Conservation (phyloP, 2,888 invertebrate genomes). For the Leptopilina syphax region DNA sequence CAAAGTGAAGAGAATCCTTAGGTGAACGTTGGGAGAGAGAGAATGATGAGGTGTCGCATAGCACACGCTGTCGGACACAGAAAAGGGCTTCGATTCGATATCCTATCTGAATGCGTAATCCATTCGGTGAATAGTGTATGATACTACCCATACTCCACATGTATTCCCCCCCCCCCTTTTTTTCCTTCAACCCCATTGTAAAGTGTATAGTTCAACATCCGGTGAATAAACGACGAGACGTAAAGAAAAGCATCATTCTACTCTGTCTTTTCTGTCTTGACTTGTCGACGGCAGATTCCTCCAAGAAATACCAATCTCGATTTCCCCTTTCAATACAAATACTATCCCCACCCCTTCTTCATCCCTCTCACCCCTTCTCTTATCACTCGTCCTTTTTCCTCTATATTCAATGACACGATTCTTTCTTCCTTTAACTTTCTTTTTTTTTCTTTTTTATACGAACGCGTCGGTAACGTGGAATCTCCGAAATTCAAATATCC, state of each 20-base stretch:
- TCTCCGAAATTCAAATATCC: constrained; percentile 58
- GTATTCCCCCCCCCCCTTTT: background rate
- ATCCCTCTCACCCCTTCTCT: too few relatives aligned
- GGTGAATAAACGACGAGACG: constrained; percentile 40
- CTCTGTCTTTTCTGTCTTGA: constrained; percentile 46
- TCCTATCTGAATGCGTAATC: constrained; percentile 72
- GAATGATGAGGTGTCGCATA: constrained; percentile 67
- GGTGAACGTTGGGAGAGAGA: constrained; percentile 61
- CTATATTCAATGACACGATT: constrained; percentile 35
- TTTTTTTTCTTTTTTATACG: background rate
- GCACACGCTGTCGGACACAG: constrained; percentile 55
- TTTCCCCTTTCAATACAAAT: constrained; percentile 63
- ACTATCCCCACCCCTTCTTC: constrained; percentile 43
- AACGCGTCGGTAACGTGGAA: constrained; percentile 52
- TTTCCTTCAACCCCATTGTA: background rate
- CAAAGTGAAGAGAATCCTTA: constrained; percentile 28
- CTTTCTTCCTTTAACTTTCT: constrained; percentile 15
- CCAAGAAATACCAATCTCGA: constrained; percentile 60
- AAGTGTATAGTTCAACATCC: constrained; percentile 24
- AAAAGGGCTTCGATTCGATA: constrained; percentile 58
- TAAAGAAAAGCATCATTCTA: constrained; percentile 24
- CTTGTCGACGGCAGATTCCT: constrained; percentile 57
- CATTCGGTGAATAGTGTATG: constrained; percentile 62
- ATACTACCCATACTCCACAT: too few relatives aligned
- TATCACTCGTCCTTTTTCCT: too few relatives aligned